Conservation (phyloP, 2,797 vertebrate species). For the Serranus cabrilla region DNA sequence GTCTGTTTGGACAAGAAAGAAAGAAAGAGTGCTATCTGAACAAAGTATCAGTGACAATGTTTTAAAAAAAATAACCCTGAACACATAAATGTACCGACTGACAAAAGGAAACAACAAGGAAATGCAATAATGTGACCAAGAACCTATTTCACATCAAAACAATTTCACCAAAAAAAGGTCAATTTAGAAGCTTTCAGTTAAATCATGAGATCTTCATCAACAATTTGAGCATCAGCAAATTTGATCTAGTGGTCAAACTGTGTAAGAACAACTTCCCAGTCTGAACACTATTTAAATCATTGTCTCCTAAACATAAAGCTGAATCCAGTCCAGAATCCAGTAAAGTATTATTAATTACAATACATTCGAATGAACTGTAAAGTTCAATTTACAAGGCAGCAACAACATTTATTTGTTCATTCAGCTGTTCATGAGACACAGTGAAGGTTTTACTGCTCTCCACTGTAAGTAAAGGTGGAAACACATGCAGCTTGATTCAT, state of each 20-base stretch:
- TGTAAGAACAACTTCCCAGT: too few species aligned
- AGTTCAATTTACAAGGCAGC: too few species aligned
- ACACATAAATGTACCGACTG: not conserved
- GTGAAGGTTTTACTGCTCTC: not conserved
- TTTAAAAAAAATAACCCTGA: not conserved
- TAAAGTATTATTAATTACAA: too few species aligned
- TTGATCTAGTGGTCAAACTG: too few species aligned
- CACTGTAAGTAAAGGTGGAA: not conserved
- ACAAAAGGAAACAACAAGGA: not conserved
- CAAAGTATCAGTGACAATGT: constrained; percentile 25
- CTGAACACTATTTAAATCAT: too few species aligned
- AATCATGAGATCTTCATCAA: not conserved
- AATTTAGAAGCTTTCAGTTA: constrained; percentile 8
- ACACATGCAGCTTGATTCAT: not conserved
- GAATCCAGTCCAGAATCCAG: too few species aligned
- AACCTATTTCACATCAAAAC: constrained; percentile 5
- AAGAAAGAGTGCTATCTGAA: constrained; percentile 60
- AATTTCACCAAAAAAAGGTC: not conserved
- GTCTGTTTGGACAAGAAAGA: constrained; percentile 86
- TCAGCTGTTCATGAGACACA: not conserved
- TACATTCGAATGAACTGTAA: too few species aligned
- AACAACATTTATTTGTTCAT: too few species aligned
- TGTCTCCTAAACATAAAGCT: too few species aligned
- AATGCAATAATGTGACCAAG: not conserved
- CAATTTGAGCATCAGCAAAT: not conserved